Conservation (phyloP, 1,140 invertebrate genomes). For the Danaus plexippus region DNA sequence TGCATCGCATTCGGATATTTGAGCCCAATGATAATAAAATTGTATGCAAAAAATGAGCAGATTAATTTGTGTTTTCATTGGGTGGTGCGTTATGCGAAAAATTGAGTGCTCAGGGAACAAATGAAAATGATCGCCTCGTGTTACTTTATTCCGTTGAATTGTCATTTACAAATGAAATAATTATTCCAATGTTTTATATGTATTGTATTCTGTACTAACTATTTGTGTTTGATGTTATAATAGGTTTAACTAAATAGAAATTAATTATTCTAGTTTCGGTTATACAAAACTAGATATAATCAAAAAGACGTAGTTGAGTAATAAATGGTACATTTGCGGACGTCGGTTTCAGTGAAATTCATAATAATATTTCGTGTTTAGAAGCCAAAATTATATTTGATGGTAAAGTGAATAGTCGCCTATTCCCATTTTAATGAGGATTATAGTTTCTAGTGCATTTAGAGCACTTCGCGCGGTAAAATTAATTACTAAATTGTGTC, state of each 20-base stretch:
- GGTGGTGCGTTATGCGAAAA: conserved; percentile 67
- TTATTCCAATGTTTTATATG: conserved; percentile 13
- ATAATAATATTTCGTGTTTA: conserved; percentile 60
- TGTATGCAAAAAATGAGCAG: conserved; percentile 69
- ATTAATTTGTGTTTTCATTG: conserved; percentile 70
- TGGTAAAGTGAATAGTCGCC: conserved; percentile 63
- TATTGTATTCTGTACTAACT: conserved; percentile 2
- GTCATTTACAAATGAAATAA: conserved; percentile 40
- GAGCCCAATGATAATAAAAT: conserved; percentile 65
- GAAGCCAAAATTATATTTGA: conserved; percentile 68
- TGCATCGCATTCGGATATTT: conserved; percentile 58
- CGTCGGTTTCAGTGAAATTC: conserved; percentile 46
- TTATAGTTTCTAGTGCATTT: conserved; percentile 70
- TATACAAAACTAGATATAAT: conserved; percentile 26
- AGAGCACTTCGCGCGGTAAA: conserved; percentile 66
- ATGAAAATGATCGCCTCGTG: conserved; percentile 59
- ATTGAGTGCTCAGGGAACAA: conserved; percentile 56
- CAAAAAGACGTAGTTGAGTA: conserved; percentile 25
- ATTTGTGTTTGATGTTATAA: conserved; percentile 1
- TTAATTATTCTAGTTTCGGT: conserved; percentile 8
- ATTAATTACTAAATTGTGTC: conserved; percentile 69
- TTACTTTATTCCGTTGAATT: conserved; percentile 53
- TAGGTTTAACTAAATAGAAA: conserved; percentile 6
- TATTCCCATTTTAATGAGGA: conserved; percentile 69
- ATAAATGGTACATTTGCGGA: conserved; percentile 34